Evolutionary conservation across 2,113 vertebrate species (phyloP), one percentile per base, ranked within the genome.

Genomic region (Grantiella picta): DNA sequence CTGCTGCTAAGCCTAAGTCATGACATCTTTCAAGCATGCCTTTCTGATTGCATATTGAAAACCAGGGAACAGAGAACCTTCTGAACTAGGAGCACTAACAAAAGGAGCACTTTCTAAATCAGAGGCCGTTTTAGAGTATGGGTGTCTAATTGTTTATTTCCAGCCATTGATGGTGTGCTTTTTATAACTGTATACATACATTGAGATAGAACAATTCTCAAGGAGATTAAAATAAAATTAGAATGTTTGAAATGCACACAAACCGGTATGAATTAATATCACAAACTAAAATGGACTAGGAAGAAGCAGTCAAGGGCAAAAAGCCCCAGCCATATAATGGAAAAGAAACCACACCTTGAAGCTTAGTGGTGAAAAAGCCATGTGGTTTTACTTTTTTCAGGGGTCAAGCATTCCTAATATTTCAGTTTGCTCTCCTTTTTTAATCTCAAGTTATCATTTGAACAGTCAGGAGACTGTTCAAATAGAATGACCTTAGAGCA

Each of bases 1-100:
- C 21, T 87, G 60, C 78, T 82, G 40, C 29, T 40, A 19, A 82
- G 13, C 49, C 63, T 95, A 61, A 95, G 23, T 70, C 63, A 68
- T 0, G 2, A 72, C 47, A 53, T 78, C 42, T 49, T 94, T 88
- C 83, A 85, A 93, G 25, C 4, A 17, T 50, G 29, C 16, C 61
- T 52, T 86, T 96, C 19, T 64, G 85, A 89, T 38, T 95, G 73
- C 45, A 7, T 15, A 47, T 35, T 91, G 57, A 95, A 95, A 97
- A 82, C 19, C 21, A 94, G 53, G 63, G n/a, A 93, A 71, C 22
- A 53, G 45, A 60, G 27, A 91, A 91, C 38, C 10, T 78, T 12
- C 40, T 44, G 52, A 95, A 40, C 27, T 15, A 94, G 29, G 82
- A 86, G 71, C 24, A n/a, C 27, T 31, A 75, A 19, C 33, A 78